Percentiles rank a stretch among this genome's conserved stretches.
These are phyloP conservation scores for Tetranychus piercei DNA, from an alignment of 2,888 invertebrate species.

Conservation along the genomic window DNA sequence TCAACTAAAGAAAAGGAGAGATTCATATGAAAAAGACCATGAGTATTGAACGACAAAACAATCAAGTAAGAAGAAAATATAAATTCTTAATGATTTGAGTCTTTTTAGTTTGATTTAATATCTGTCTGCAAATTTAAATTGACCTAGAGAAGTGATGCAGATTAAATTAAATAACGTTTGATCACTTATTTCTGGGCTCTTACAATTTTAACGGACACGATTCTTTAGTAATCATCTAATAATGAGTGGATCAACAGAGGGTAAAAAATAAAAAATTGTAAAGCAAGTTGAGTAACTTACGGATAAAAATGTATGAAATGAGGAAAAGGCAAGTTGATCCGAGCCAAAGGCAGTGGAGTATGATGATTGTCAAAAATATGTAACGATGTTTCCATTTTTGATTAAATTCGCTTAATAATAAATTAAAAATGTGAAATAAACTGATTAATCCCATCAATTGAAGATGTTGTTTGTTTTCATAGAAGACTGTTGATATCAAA, in stretches of 20 bases:
- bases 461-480: background rate
- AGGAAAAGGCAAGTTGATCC: constrained; percentile 8
- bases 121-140: too few relatives aligned
- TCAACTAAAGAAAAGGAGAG: background rate
- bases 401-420: background rate
- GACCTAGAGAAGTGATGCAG: background rate
- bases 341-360: background rate
- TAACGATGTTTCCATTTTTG: background rate
- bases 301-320: background rate
- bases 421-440: background rate
- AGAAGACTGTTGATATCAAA: background rate
- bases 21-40: too few relatives aligned
- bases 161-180: background rate
- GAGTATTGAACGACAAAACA: too few relatives aligned
- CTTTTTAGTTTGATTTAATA: too few relatives aligned
- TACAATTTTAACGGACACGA: too few relatives aligned
- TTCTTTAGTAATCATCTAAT: too few relatives aligned
- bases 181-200: background rate
- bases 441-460: background rate
- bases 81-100: too few relatives aligned
- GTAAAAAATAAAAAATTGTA: too few relatives aligned
- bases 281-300: background rate
- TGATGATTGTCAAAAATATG: background rate
- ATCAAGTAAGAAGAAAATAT: too few relatives aligned
- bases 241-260: too few relatives aligned